Evolutionary conservation across 2,113 vertebrate genomes (phyloP).

Genomic region (Chlamydotis undulata): DNA sequence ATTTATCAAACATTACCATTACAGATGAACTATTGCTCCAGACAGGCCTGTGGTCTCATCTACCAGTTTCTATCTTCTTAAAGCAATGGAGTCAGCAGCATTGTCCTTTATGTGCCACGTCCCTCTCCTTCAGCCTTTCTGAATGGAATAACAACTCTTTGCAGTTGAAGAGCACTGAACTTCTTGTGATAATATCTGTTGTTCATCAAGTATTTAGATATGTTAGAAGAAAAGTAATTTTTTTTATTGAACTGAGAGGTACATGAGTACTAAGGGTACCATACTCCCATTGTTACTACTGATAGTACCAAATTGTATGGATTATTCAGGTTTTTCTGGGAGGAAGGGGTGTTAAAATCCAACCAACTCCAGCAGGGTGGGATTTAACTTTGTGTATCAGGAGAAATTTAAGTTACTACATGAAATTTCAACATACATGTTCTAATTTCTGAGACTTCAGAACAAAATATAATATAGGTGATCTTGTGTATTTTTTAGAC

Average conservation of each 20-base stretch:
- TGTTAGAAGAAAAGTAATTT: not conserved
- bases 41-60: not conserved
- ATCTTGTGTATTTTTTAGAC: not conserved
- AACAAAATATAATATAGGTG: not conserved
- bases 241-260: not conserved
- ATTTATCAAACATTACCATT: not conserved
- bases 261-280: not conserved
- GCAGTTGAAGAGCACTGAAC: not conserved
- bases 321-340: not conserved
- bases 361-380: not conserved
- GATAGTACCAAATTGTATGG: not conserved
- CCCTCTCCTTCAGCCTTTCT: not conserved
- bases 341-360: not conserved
- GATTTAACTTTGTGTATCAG: not conserved
- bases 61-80: not conserved
- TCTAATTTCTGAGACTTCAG: not conserved
- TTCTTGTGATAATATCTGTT: not conserved
- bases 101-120: fast-evolving
- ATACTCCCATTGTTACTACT: not conserved
- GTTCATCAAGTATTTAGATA: not conserved
- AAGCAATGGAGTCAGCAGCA: not conserved
- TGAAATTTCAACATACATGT: not conserved
- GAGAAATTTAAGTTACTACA: not conserved
- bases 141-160: not conserved
- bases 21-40: not conserved